Evolutionary conservation across 2,797 vertebrate genomes (phyloP).

Genomic region (Vespertilio murinus): DNA sequence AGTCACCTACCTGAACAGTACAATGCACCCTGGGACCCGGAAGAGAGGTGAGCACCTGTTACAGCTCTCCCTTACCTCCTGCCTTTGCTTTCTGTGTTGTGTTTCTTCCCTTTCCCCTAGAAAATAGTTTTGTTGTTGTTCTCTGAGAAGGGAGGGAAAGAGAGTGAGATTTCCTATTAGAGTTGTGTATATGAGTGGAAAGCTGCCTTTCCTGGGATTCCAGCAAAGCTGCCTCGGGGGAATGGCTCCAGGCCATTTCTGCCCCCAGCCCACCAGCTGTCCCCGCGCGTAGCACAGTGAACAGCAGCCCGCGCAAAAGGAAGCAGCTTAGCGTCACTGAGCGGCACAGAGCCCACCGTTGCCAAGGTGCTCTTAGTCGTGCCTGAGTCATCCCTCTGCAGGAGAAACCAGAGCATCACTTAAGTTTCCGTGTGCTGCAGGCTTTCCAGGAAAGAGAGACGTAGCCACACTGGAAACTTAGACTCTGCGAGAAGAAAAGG

Average conservation of each 20-base stretch:
- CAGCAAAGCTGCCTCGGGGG: slow-evolving; percentile 53
- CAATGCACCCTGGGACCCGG: slow-evolving; percentile 96
- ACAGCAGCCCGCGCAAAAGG: slow-evolving; percentile 44
- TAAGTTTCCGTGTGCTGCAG: slow-evolving; percentile 40
- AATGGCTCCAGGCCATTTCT: slow-evolving; percentile 42
- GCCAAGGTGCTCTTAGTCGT: slow-evolving; percentile 60
- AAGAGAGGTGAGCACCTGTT: slow-evolving; percentile 93
- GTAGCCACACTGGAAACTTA: not conserved
- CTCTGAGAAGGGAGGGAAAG: slow-evolving; percentile 36
- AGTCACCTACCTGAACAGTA: slow-evolving; percentile 99
- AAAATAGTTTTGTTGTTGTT: slow-evolving; percentile 45
- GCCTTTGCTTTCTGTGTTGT: slow-evolving; percentile 66
- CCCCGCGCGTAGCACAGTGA: not conserved
- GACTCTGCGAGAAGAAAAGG: slow-evolving; percentile 3
- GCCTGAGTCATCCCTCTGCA: slow-evolving; percentile 48
- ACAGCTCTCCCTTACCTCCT: slow-evolving; percentile 26
- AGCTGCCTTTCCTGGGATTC: slow-evolving; percentile 47
- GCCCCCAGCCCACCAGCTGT: slow-evolving; percentile 42
- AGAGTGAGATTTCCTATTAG: slow-evolving; percentile 43
- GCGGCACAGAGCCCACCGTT: slow-evolving; percentile 45
- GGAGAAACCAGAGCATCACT: slow-evolving; percentile 28
- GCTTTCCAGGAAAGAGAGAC: slow-evolving; percentile 57
- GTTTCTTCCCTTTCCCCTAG: slow-evolving; percentile 41
- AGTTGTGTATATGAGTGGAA: slow-evolving; percentile 35
- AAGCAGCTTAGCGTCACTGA: slow-evolving; percentile 41